Evolutionary conservation across 1,140 invertebrate genomes (phyloP).

Genomic region (Drosophila auraria): DNA sequence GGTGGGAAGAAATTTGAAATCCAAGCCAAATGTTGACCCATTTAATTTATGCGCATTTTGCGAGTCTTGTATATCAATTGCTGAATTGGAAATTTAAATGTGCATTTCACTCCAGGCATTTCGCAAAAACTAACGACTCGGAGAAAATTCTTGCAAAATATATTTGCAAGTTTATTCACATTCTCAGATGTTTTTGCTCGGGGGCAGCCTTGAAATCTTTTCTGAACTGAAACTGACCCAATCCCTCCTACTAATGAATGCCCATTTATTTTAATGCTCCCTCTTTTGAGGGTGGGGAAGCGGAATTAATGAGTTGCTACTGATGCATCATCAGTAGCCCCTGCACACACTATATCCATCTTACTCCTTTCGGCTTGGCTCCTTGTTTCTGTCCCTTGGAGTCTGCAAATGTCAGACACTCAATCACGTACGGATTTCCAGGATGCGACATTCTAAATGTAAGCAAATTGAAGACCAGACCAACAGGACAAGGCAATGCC

Average conservation of each 20-base stretch:
- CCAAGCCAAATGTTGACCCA: constrained; percentile 40
- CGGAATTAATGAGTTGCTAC: constrained; percentile 66
- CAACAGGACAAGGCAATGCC: constrained; percentile 18
- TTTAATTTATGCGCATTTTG: constrained; percentile 58
- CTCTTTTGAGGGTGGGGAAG: constrained; percentile 41
- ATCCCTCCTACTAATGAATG: constrained; percentile 55
- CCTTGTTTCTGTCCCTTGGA: constrained; percentile 15
- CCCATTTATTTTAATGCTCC: constrained; percentile 67
- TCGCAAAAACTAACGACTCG: constrained; percentile 25
- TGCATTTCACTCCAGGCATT: constrained; percentile 28
- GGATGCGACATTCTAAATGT: constrained; percentile 20
- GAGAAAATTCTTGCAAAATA: constrained; percentile 19
- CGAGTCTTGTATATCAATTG: constrained; percentile 58
- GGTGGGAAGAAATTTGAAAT: constrained; percentile 17
- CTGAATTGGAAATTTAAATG: constrained; percentile 43
- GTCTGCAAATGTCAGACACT: constrained; percentile 64
- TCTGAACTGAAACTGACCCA: constrained; percentile 19
- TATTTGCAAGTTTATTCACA: constrained; percentile 15
- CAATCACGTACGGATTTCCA: constrained; percentile 55
- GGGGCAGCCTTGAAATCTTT: constrained; percentile 56
- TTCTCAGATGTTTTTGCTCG: neutral
- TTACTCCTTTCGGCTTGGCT: constrained; percentile 32
- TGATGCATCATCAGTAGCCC: constrained; percentile 42
- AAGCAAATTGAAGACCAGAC: constrained; percentile 22
- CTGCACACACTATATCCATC: constrained; percentile 14